Conservation (phyloP, 2,888 invertebrate species). For the Cotesia congregata region DNA sequence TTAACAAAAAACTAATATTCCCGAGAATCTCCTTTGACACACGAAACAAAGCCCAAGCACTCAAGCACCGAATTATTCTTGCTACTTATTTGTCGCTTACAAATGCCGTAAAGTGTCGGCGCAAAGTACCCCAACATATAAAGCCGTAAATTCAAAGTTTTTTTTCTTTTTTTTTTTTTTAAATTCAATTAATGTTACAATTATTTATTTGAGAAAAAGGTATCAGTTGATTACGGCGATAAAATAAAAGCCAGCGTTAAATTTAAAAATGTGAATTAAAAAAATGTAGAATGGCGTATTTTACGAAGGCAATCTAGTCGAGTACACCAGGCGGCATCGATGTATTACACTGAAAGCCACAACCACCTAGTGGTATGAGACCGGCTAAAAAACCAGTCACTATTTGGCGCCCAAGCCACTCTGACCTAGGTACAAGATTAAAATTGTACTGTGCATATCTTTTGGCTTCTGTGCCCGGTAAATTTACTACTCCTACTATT, state of each 20-base stretch:
- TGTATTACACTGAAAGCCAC: constrained; percentile 35
- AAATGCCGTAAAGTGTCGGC: neutral
- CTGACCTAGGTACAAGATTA: constrained; percentile 32
- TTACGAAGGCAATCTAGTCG: constrained; percentile 38
- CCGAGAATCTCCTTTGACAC: neutral
- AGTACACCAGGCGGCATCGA: constrained; percentile 37
- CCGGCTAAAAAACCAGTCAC: neutral
- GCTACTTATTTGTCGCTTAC: neutral
- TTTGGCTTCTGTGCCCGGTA: constrained; percentile 29
- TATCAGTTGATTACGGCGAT: neutral
- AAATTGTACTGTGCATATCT: constrained; percentile 38
- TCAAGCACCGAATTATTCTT: constrained; percentile 3
- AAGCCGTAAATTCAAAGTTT: too few species aligned
- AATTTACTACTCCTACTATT: neutral
- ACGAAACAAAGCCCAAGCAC: neutral
- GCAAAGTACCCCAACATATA: too few species aligned
- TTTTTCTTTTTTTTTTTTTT: too few species aligned
- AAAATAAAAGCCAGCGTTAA: neutral
- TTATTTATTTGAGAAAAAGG: too few species aligned
- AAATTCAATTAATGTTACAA: too few species aligned
- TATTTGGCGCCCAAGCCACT: neutral
- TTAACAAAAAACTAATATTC: constrained; percentile 11
- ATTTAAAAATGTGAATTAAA: constrained; percentile 9
- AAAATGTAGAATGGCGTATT: constrained; percentile 28
- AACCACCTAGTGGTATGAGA: constrained; percentile 14